phyloP scores from a whole-genome alignment of 2,113 vertebrate species.

The Acrocephalus kingi region DNA sequence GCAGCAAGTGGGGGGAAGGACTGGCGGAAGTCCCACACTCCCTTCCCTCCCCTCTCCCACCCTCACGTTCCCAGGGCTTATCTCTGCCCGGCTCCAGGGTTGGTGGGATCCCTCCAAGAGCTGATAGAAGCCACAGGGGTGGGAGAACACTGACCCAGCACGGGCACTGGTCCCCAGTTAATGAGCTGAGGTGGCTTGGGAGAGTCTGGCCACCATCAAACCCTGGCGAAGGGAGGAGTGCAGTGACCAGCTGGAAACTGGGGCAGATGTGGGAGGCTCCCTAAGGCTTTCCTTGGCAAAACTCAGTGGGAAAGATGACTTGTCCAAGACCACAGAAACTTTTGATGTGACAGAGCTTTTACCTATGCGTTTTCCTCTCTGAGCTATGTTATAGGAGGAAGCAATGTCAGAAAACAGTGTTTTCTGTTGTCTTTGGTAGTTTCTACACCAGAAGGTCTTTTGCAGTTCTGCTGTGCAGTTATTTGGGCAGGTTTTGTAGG shows the following conservation, averaged over 20 bases:
- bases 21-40: not conserved
- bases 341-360: not conserved
- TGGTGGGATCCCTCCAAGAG: not conserved
- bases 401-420: not conserved
- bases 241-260: not conserved
- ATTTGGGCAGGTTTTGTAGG: not conserved
- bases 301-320: not conserved
- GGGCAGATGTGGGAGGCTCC: not conserved
- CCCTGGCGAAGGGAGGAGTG: rapidly evolving
- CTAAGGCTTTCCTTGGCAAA: not conserved
- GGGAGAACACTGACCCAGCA: not conserved
- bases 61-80: not conserved
- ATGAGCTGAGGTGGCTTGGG: not conserved
- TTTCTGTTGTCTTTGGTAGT: not conserved
- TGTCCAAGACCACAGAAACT: not conserved
- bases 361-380: not conserved
- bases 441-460: not conserved
- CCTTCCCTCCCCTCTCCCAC: not conserved
- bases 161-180: rapidly evolving
- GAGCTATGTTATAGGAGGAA: not conserved
- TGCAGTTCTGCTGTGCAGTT: not conserved
- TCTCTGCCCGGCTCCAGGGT: not conserved
- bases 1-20: not conserved
- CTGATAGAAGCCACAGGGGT: not conserved
- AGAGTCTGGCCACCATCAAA: not conserved